phyloP scores from a whole-genome alignment of 2,888 invertebrate species.

The Drosophila nigritarsus region DNA sequence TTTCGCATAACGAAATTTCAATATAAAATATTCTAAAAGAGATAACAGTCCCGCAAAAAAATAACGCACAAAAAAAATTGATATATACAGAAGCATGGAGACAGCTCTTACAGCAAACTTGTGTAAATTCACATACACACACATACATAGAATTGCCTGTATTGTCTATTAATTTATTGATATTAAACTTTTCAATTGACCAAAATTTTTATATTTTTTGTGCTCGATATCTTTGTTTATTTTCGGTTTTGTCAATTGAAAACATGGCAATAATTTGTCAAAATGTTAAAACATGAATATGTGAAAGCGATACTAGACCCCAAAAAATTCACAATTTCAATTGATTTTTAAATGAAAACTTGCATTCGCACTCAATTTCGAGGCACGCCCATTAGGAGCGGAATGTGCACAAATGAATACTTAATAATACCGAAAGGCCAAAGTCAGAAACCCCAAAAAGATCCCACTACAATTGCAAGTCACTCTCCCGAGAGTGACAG shows the following conservation, averaged over 20 bases:
- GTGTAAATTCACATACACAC: slow-evolving; percentile 1
- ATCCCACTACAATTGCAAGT: slow-evolving; percentile 58
- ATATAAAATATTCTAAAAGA: slow-evolving; percentile 69
- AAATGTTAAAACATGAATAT: slow-evolving; percentile 17
- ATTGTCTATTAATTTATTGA: slow-evolving; percentile 59
- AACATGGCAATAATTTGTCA: slow-evolving; percentile 30
- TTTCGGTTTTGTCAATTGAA: slow-evolving; percentile 16
- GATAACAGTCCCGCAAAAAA: slow-evolving; percentile 28
- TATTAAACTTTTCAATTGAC: slow-evolving; percentile 53
- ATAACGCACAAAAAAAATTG: background rate
- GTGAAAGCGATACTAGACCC: slow-evolving; percentile 2
- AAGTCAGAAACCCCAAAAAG: slow-evolving; percentile 32
- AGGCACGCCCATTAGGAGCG: slow-evolving; percentile 46
- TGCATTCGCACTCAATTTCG: slow-evolving; percentile 53
- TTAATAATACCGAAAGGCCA: slow-evolving; percentile 56
- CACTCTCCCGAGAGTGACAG: slow-evolving; percentile 21
- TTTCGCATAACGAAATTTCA: slow-evolving; percentile 49
- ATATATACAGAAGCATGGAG: background rate
- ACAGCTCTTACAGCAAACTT: slow-evolving; percentile 8
- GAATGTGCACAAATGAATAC: slow-evolving; percentile 74
- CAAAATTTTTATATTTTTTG: slow-evolving; percentile 29
- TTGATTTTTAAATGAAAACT: slow-evolving; percentile 44
- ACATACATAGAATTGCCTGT: background rate
- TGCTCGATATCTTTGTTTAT: slow-evolving; percentile 1
- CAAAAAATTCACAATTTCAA: slow-evolving; percentile 1